Percentiles rank a stretch among this genome's conserved stretches.
phyloP scores from a whole-genome alignment of 2,113 vertebrate genomes.

The Porphyrio hochstetteri region DNA sequence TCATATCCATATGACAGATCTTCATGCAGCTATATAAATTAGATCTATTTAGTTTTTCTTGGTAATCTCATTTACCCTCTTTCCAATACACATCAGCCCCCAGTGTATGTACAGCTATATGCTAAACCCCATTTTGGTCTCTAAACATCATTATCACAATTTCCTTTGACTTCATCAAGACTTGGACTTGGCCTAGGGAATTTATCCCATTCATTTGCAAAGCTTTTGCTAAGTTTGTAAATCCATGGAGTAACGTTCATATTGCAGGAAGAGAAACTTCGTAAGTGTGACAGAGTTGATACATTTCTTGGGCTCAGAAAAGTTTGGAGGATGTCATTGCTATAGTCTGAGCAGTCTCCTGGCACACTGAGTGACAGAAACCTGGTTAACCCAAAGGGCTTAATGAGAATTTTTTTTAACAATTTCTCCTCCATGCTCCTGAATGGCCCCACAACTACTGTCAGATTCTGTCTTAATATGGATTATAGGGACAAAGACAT shows the following conservation, averaged over 20 bases:
- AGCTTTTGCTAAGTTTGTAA: conserved; percentile 36
- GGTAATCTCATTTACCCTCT: background rate
- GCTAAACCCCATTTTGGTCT: background rate
- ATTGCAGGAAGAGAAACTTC: background rate
- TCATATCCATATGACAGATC: background rate
- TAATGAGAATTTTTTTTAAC: background rate
- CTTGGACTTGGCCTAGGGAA: conserved; percentile 33
- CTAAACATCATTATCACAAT: background rate
- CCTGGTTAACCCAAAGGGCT: background rate
- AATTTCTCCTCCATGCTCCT: background rate
- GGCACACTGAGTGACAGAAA: background rate
- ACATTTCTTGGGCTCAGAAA: conserved; percentile 21
- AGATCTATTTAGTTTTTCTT: background rate
- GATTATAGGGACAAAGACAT: background rate
- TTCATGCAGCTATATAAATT: background rate
- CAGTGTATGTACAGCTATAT: background rate
- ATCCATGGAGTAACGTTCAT: conserved; percentile 14
- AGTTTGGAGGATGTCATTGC: background rate
- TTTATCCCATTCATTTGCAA: conserved; percentile 50
- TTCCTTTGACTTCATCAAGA: conserved; percentile 7
- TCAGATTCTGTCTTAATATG: background rate
- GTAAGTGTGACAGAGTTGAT: conserved; percentile 41
- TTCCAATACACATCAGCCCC: background rate
- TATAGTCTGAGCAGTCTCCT: background rate
- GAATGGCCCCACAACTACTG: background rate